Evolutionary conservation across 2,888 invertebrate species (phyloP), one percentile per base, ranked within the genome.

Genomic region (Drosophila subquinaria): DNA sequence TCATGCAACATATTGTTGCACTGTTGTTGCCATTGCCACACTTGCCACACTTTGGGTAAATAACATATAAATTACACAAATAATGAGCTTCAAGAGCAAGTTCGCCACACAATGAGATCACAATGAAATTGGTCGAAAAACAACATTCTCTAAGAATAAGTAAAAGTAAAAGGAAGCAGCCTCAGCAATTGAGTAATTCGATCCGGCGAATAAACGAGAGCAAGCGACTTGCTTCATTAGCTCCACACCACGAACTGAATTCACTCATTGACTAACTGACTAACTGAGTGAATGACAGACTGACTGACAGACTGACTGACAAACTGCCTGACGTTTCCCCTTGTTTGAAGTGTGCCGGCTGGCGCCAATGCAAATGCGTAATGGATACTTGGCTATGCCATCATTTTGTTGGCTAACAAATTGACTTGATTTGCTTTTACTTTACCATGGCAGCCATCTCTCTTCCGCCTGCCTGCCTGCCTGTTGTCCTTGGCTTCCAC

Each of bases 1-100:
- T 87, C 89, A 87, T 83, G 88, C 79, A 87, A 80, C 87, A 87
- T 80, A 87, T 87, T 89, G 87, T 40, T 86, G 51, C 69, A 73
- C 10, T 57, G 69, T 38, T n/a, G 40, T 47, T 47, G 57, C 45
- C 42, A 67, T 38, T 51, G 38, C 38, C 52, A 69, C 43, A 57
- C 35, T 51, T 51, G 63, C 76, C 65, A 76, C 65, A 76, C 72
- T 79, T 77, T 81, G 60, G 74, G 75, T 82, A 87, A 87, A 88
- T 75, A 82, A 74, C 76, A 82, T 73, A 87, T 85, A 89, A 89
- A 87, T 87, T 85, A 87, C 82, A 72, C 47, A 59, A 72, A 87
- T 84, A 82, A 87, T 79, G 81, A 76, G 76, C 81, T 4, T 4
- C 77, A 86, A 88, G 75, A 82, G 84, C 82, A 79, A 43, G 69